phyloP scores from a whole-genome alignment of 1,140 invertebrate genomes.

The Nasonia vitripennis region DNA sequence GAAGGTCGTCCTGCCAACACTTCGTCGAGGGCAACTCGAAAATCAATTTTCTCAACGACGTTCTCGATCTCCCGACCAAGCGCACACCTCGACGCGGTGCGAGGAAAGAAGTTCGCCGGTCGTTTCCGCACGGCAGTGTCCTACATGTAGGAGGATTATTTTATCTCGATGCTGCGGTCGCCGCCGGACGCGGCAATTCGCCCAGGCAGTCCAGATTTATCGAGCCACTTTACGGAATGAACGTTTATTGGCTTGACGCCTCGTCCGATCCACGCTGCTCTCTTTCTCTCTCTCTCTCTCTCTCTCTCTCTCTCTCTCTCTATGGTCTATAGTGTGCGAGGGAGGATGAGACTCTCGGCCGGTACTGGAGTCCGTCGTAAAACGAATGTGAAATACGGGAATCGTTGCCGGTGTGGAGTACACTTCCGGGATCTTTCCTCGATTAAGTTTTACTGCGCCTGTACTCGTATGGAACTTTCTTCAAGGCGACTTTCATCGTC shows the following conservation, averaged over 20 bases:
- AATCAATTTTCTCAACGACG: constrained; percentile 15
- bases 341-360: neutral
- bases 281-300: no score
- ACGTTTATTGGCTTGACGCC: constrained; percentile 43
- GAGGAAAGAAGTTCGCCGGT: no score
- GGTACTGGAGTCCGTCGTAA: constrained; percentile 5
- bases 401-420: neutral
- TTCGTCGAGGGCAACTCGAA: constrained; percentile 13
- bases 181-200: neutral
- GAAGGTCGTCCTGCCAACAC: neutral
- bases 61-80: neutral
- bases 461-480: no score
- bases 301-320: no score
- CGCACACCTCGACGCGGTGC: no score
- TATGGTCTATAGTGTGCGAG: neutral
- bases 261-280: constrained; percentile 1
- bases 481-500: no score
- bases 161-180: constrained; percentile 22
- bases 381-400: neutral
- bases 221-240: constrained; percentile 43
- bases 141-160: constrained; percentile 12
- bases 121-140: neutral
- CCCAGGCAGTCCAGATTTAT: constrained; percentile 16
- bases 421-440: neutral
- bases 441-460: neutral